Conservation (phyloP, 2,888 invertebrate genomes). For the Amiota minor region DNA sequence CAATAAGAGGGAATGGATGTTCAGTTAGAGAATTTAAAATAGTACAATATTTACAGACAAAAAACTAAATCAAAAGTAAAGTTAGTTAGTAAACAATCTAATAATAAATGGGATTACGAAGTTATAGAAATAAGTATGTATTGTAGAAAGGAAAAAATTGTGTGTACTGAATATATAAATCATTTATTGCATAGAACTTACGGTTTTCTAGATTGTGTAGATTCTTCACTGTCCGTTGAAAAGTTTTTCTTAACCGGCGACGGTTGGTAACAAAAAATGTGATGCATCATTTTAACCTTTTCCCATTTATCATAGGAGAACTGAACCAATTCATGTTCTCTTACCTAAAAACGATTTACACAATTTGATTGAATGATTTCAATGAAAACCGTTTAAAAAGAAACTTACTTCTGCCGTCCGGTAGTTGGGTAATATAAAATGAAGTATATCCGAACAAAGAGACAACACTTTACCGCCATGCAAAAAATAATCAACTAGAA, state of each 20-base stretch:
- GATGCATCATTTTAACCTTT: slow-evolving; percentile 88
- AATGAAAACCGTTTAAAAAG: neutral
- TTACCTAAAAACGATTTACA: slow-evolving; percentile 75
- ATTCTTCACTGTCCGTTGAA: slow-evolving; percentile 82
- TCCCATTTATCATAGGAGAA: slow-evolving; percentile 90
- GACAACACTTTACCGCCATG: slow-evolving; percentile 84
- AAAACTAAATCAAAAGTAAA: slow-evolving; percentile 4
- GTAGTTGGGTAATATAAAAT: slow-evolving; percentile 85
- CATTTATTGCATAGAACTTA: slow-evolving; percentile 65
- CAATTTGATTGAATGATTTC: neutral
- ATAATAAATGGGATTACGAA: too few relatives aligned
- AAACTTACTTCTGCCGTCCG: slow-evolving; percentile 86
- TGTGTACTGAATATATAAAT: too few relatives aligned
- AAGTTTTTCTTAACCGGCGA: slow-evolving; percentile 88
- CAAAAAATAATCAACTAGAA: slow-evolving; percentile 82
- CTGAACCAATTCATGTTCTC: slow-evolving; percentile 87
- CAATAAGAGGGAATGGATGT: too few relatives aligned
- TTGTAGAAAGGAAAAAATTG: too few relatives aligned
- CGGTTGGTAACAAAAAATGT: slow-evolving; percentile 90
- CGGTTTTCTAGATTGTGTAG: slow-evolving; percentile 74
- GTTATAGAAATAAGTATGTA: too few relatives aligned
- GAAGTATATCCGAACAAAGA: slow-evolving; percentile 86
- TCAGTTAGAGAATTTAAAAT: too few relatives aligned
- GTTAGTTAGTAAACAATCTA: neutral
- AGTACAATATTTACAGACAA: slow-evolving; percentile 12